Percentiles rank a stretch among this genome's conserved stretches.
Conservation (phyloP, 2,797 vertebrate genomes). For the Bryconaethiops microstoma region DNA sequence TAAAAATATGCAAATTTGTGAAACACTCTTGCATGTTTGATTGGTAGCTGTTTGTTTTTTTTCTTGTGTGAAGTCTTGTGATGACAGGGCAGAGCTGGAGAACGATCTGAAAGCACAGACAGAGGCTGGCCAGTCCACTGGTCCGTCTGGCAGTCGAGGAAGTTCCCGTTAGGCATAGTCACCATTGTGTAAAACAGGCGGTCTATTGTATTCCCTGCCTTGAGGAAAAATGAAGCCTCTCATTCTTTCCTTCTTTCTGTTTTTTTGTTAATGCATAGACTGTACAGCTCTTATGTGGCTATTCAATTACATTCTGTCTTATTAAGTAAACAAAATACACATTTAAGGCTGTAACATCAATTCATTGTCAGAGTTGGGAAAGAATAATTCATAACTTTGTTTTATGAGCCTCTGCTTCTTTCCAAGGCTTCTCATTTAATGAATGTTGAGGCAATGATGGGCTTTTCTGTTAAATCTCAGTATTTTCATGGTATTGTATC, state of each 20-base stretch:
- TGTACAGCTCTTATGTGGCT: neutral
- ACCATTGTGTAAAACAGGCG: slow-evolving; percentile 33
- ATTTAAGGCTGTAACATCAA: no score
- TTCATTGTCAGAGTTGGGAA: no score
- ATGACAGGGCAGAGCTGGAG: slow-evolving; percentile 8
- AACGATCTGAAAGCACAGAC: slow-evolving; percentile 5
- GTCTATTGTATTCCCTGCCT: slow-evolving; percentile 27
- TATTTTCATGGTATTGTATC: no score
- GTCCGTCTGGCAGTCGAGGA: slow-evolving; percentile 17
- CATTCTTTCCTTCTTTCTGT: neutral
- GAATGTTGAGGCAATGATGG: no score
- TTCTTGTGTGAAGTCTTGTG: neutral
- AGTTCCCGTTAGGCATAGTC: slow-evolving; percentile 9
- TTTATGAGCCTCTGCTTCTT: no score
- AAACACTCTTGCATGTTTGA: neutral
- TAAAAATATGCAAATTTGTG: no score
- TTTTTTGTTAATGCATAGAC: neutral
- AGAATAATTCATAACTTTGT: no score
- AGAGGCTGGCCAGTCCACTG: neutral
- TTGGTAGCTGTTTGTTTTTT: neutral
- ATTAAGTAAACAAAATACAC: neutral
- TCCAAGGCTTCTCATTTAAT: no score
- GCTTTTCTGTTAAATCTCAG: no score
- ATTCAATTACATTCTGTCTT: neutral
- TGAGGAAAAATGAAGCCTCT: slow-evolving; percentile 18